phyloP scores from a whole-genome alignment of 1,140 invertebrate genomes.

The Platyscapa corneri region DNA sequence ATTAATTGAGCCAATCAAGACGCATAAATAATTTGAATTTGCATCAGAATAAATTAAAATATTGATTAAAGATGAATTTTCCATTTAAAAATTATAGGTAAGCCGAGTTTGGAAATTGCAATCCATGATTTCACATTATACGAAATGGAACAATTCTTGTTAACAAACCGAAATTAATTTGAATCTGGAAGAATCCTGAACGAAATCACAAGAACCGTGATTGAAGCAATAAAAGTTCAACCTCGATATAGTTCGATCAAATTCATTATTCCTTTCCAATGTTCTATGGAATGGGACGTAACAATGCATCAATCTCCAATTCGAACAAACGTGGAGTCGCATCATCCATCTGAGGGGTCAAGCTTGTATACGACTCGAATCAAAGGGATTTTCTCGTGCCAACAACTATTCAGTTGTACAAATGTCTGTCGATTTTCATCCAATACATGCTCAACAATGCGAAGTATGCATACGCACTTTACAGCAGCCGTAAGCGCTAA shows the following conservation, averaged over 20 bases:
- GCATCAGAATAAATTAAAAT: not conserved
- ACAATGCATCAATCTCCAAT: constrained; percentile 2
- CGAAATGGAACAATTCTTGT: not conserved
- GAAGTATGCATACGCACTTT: not conserved
- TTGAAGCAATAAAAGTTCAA: not conserved
- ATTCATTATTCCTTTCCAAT: constrained; percentile 1
- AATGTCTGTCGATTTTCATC: not conserved
- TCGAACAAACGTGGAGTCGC: not conserved
- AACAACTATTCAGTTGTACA: not conserved
- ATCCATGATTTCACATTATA: not conserved
- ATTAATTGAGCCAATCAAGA: too few relatives aligned
- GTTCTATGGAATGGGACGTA: not conserved
- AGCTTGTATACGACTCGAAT: not conserved
- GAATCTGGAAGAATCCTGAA: not conserved
- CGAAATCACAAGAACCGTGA: not conserved
- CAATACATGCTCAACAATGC: not conserved
- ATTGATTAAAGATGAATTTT: not conserved
- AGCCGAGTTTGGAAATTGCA: not conserved
- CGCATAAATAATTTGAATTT: too few relatives aligned
- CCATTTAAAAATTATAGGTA: not conserved
- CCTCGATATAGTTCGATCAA: not conserved
- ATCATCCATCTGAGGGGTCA: not conserved
- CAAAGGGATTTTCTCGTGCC: not conserved
- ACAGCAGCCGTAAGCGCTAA: not conserved
- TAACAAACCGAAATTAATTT: not conserved